A percentile compares a stretch with the other conserved stretches of the same genome.
These are phyloP conservation scores for Cheilosia vulpina DNA, from an alignment of 2,888 invertebrate species.

Conservation along the genomic window DNA sequence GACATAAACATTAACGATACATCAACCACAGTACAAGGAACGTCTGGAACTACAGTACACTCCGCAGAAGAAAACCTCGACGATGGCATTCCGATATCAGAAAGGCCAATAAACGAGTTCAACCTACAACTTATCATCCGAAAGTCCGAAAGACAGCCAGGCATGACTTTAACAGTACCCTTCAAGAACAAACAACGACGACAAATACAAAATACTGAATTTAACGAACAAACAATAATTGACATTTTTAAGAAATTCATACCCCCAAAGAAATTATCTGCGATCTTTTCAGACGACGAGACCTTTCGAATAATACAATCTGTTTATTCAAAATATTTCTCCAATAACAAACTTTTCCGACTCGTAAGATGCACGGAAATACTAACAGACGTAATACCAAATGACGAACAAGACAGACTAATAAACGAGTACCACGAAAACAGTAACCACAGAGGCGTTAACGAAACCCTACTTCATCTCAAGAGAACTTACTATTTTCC, in stretches of 20 bases:
- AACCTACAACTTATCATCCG: too few relatives aligned
- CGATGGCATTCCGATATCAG: conserved; percentile 1
- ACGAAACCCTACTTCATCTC: conserved; percentile 4
- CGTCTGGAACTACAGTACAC: neutral
- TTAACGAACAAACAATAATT: conserved; percentile 16
- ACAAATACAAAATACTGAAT: neutral
- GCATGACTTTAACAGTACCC: too few relatives aligned
- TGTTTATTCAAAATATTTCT: too few relatives aligned
- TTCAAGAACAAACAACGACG: conserved; percentile 25
- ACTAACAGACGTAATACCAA: neutral
- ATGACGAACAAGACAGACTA: too few relatives aligned
- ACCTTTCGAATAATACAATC: conserved; percentile 16
- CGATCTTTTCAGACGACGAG: conserved; percentile 33
- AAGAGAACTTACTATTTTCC: neutral
- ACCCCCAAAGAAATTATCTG: too few relatives aligned
- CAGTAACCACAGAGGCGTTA: too few relatives aligned
- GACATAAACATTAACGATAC: too few relatives aligned
- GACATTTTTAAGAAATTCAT: conserved; percentile 38
- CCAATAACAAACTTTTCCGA: too few relatives aligned
- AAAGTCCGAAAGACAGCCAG: too few relatives aligned
- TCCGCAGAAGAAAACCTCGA: neutral
- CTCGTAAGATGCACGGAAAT: neutral
- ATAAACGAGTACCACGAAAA: too few relatives aligned
- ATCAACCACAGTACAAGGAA: too few relatives aligned
- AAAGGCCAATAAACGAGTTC: neutral